These are phyloP conservation scores for Aphyosemion australe DNA, from an alignment of 2,113 vertebrate species.

Conservation along the genomic window DNA sequence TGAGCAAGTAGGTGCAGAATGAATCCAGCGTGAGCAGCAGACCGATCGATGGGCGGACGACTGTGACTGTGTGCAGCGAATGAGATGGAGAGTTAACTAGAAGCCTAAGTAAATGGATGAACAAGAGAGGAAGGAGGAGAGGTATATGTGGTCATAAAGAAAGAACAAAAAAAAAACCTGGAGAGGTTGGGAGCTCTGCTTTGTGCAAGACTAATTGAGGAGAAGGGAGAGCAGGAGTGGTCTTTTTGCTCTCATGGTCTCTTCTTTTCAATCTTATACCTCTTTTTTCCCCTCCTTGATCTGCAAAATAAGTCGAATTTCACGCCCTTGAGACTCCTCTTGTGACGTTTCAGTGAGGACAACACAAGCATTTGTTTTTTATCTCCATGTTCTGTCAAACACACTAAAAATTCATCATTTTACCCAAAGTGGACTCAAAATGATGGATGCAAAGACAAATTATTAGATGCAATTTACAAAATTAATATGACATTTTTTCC, in stretches of 20 bases:
- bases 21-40: constrained; percentile 48
- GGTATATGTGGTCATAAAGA: constrained; percentile 44
- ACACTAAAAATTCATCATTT: too few species aligned
- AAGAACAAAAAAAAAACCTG: constrained; percentile 47
- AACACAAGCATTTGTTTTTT: constrained; percentile 34
- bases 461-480: too few species aligned
- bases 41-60: constrained; percentile 61
- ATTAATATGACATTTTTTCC: too few species aligned
- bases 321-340: constrained; percentile 74
- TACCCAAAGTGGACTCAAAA: too few species aligned
- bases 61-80: constrained; percentile 37
- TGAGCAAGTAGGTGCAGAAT: constrained; percentile 52
- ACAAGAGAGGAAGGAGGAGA: constrained; percentile 46
- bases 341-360: constrained; percentile 49
- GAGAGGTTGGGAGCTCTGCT: constrained; percentile 61
- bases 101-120: constrained; percentile 66
- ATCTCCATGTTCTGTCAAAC: not conserved
- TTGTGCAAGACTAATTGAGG: constrained; percentile 66
- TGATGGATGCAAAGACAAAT: too few species aligned
- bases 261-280: constrained; percentile 42
- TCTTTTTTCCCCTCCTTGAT: constrained; percentile 57
- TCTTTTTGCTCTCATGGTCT: constrained; percentile 64
- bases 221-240: constrained; percentile 61
- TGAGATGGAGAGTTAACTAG: constrained; percentile 65
- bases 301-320: constrained; percentile 70